phyloP scores from a whole-genome alignment of 2,888 invertebrate species.

The Sipha maydis region DNA sequence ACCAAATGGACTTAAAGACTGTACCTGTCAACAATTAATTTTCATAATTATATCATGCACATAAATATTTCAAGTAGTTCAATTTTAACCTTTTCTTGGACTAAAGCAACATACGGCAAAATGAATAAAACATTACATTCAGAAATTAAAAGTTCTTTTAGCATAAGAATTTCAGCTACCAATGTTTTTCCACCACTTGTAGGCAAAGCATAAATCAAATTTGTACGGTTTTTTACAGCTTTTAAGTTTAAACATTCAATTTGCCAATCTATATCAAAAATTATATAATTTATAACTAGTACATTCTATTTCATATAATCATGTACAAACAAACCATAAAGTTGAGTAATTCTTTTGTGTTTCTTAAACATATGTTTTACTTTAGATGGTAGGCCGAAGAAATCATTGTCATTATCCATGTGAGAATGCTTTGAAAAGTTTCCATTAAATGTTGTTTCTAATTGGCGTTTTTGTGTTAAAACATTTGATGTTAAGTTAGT shows the following conservation, averaged over 20 bases:
- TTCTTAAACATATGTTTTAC: constrained; percentile 78
- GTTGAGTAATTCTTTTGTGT: constrained; percentile 80
- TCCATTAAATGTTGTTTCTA: background rate
- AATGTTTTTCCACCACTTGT: constrained; percentile 98
- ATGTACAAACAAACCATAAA: constrained; percentile 78
- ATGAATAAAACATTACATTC: constrained; percentile 88
- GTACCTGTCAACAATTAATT: constrained; percentile 72
- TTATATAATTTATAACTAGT: background rate
- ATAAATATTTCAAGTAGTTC: background rate
- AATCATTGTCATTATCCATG: constrained; percentile 67
- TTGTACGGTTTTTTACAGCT: constrained; percentile 78
- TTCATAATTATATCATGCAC: constrained; percentile 6
- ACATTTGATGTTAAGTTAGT: background rate
- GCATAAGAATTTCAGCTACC: constrained; percentile 94
- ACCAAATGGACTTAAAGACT: constrained; percentile 86
- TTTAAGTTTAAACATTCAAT: constrained; percentile 85
- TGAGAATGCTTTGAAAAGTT: constrained; percentile 27
- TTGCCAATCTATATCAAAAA: constrained; percentile 83
- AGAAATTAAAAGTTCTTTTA: constrained; percentile 83
- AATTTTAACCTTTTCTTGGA: constrained; percentile 85
- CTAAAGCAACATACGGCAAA: constrained; percentile 94
- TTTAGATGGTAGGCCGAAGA: constrained; percentile 82
- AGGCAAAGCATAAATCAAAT: constrained; percentile 91
- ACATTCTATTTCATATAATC: background rate
- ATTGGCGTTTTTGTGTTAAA: constrained; percentile 18